Evolutionary conservation across 2,113 vertebrate genomes (phyloP).

Genomic region (Eudyptes chrysolophus): DNA sequence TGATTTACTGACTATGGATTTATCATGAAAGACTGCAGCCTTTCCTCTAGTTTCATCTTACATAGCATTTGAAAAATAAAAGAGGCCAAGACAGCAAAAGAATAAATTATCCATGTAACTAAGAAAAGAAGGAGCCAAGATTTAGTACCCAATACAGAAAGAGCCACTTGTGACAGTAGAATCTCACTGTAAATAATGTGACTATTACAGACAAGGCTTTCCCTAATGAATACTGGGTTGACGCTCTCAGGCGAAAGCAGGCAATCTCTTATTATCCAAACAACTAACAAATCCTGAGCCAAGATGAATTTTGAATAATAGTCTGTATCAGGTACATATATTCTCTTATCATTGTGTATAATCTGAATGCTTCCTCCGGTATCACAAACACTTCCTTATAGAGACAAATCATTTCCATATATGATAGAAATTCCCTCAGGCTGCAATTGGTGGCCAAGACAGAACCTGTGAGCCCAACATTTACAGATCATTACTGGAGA

Average conservation of each 20-base stretch:
- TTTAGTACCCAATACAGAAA: not conserved
- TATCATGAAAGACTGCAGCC: not conserved
- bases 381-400: not conserved
- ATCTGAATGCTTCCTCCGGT: not conserved
- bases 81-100: not conserved
- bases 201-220: not conserved
- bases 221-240: not conserved
- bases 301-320: not conserved
- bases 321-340: not conserved
- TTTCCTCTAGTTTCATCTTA: not conserved
- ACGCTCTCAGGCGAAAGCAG: not conserved
- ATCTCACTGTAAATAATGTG: not conserved
- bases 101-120: not conserved
- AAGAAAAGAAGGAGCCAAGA: not conserved
- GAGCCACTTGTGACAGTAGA: not conserved
- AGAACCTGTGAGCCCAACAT: not conserved
- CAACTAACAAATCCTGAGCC: not conserved
- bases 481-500: not conserved
- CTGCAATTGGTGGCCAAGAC: not conserved
- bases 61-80: not conserved
- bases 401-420: not conserved
- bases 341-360: not conserved
- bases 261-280: not conserved
- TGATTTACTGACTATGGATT: not conserved
- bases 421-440: not conserved